These are phyloP conservation scores for Paramormyrops hopkinsi DNA, from an alignment of 2,797 vertebrate genomes.

Conservation along the genomic window DNA sequence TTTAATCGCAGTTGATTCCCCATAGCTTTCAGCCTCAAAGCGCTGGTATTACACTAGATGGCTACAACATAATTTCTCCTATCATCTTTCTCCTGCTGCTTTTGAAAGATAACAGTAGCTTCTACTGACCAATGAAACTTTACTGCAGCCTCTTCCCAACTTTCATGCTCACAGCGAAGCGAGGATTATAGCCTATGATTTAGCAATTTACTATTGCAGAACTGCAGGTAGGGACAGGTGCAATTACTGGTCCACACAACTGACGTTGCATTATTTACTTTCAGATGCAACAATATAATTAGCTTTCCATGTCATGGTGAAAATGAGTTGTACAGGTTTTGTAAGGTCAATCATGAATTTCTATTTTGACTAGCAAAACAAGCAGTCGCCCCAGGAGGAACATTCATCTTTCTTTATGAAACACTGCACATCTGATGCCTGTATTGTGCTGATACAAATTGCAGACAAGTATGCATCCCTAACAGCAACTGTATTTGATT, in stretches of 20 bases:
- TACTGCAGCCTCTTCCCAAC: neutral
- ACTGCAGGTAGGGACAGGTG: neutral
- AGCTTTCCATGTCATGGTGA: neutral
- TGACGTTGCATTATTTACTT: neutral
- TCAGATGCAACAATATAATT: neutral
- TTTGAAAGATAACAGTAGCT: conserved; percentile 34
- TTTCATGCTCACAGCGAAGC: neutral
- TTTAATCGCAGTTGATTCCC: conserved; percentile 64
- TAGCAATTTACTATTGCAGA: neutral
- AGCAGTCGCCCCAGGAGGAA: neutral
- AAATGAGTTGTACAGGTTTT: neutral
- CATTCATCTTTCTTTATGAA: neutral
- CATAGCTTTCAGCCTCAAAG: conserved; percentile 59
- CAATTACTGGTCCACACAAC: neutral
- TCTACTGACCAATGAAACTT: conserved; percentile 23
- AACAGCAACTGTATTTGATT: neutral
- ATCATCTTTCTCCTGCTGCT: conserved; percentile 52
- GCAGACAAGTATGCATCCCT: neutral
- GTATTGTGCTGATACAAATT: neutral
- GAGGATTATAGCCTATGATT: neutral
- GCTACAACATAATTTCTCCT: conserved; percentile 53
- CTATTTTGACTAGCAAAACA: neutral
- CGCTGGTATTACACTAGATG: conserved; percentile 61
- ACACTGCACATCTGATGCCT: neutral
- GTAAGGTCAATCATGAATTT: neutral